Evolutionary conservation across 2,888 invertebrate genomes (phyloP).

Genomic region (Acronicta alni): DNA sequence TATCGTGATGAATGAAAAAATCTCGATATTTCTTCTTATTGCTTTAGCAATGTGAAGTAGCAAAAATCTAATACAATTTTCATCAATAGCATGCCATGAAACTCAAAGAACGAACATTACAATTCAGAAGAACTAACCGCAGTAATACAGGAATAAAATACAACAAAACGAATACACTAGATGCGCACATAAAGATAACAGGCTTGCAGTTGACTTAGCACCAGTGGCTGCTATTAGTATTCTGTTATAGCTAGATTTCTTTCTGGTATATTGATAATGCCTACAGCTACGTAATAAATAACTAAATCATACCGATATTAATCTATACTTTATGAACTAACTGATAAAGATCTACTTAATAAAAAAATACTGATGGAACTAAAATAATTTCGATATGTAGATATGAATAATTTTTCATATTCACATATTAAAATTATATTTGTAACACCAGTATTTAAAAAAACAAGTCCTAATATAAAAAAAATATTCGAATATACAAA

Average conservation of each 20-base stretch:
- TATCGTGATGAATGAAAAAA: too few species aligned
- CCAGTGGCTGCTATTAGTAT: slow-evolving; percentile 19
- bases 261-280: slow-evolving; percentile 15
- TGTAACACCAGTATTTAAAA: too few species aligned
- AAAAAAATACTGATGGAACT: too few species aligned
- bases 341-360: background rate
- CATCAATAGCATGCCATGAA: background rate
- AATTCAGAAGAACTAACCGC: background rate
- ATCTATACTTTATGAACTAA: slow-evolving; percentile 1
- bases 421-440: too few species aligned
- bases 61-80: background rate
- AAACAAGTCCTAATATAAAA: too few species aligned
- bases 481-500: too few species aligned
- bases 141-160: slow-evolving; percentile 11
- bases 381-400: too few species aligned
- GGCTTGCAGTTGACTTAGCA: slow-evolving; percentile 9
- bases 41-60: background rate
- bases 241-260: slow-evolving; percentile 27
- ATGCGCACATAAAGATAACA: slow-evolving; percentile 21
- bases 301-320: too few species aligned
- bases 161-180: slow-evolving; percentile 12
- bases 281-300: slow-evolving; percentile 1
- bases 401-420: background rate
- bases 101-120: background rate
- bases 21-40: background rate